Base-by-base conservation (phyloP, 2,888 invertebrate species). In the Callinectes sapidus region DNA sequence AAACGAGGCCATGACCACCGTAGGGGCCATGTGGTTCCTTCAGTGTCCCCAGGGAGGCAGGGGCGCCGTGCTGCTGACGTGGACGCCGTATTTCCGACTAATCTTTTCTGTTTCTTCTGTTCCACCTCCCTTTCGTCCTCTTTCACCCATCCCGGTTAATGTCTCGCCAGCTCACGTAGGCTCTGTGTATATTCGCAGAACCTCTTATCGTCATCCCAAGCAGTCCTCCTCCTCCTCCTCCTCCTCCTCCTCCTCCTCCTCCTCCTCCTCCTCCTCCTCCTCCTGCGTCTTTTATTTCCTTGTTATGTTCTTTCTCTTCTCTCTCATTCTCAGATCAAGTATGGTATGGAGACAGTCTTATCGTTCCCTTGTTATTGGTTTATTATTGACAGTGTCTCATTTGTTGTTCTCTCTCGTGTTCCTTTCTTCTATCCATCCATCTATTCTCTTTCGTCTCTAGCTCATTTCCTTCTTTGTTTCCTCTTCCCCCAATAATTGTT, bases 21-120 rank as follows among this genome's bases (percentile, higher is more conserved):
- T 28, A 8, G 71, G 28, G 71, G 28, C 71, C 28, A n/a, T 71
- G 71, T 71, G 71, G 71, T n/a, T 28, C 28, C 28, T 23, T 8
- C 71, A n/a, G n/a, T n/a, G 8, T 81, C 81, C 35, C 81, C 13
- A 35, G 81, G 81, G 81, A 81, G 32, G 1, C 81, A 35, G 14
- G 81, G 81, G 81, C 81, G 81, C 81, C 81, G 32, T 16, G 5
- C 81, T 81, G 18, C 81, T 81, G 81, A 81, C 81, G 81, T 35
- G 28, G 71, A n/a, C 28, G 28, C 28, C 13, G 8, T 28, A 28
- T 28, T 71, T 28, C n/a, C 1, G 71, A 71, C 28, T 28, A 71
- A 28, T n/a, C n/a, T 28, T 71, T 28, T 71, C 28, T 3, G 28
- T 71, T 13, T 71, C n/a, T 28, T 28, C n/a, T 71, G 2, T 71